Evolutionary conservation across 2,113 vertebrate genomes (phyloP).

Genomic region (Osmerus eperlanus): DNA sequence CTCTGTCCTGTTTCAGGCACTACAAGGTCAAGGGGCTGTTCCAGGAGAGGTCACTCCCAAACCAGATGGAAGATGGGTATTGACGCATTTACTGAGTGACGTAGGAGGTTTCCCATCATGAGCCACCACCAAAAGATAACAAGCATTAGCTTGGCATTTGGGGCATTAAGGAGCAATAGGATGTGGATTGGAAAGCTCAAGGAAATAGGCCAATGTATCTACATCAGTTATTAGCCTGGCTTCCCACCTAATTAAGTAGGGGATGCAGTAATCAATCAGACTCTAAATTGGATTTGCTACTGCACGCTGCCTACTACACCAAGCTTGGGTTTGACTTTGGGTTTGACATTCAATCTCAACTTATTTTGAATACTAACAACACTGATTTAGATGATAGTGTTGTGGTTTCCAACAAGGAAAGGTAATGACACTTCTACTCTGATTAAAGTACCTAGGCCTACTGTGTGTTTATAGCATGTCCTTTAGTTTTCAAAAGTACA

Average conservation of each 20-base stretch:
- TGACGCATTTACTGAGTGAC: background rate
- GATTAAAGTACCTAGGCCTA: background rate
- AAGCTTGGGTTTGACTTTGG: slow-evolving; percentile 52
- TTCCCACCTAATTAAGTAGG: slow-evolving; percentile 57
- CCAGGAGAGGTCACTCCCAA: slow-evolving; percentile 36
- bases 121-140: slow-evolving; percentile 9
- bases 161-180: slow-evolving; percentile 34
- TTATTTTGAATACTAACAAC: slow-evolving; percentile 47
- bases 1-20: slow-evolving; percentile 34
- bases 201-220: slow-evolving; percentile 58
- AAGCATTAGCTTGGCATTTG: background rate
- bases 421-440: background rate
- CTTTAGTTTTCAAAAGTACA: no score
- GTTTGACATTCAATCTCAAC: slow-evolving; percentile 52
- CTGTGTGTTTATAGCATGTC: no score
- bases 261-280: slow-evolving; percentile 62
- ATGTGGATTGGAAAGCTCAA: slow-evolving; percentile 37
- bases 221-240: slow-evolving; percentile 61
- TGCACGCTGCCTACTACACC: slow-evolving; percentile 42
- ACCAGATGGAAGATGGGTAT: slow-evolving; percentile 20
- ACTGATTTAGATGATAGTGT: no score
- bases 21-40: slow-evolving; percentile 19
- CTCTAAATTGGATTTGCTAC: slow-evolving; percentile 63
- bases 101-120: background rate
- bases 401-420: no score